Conservation (phyloP, 2,797 vertebrate species). For the Microchirus variegatus region DNA sequence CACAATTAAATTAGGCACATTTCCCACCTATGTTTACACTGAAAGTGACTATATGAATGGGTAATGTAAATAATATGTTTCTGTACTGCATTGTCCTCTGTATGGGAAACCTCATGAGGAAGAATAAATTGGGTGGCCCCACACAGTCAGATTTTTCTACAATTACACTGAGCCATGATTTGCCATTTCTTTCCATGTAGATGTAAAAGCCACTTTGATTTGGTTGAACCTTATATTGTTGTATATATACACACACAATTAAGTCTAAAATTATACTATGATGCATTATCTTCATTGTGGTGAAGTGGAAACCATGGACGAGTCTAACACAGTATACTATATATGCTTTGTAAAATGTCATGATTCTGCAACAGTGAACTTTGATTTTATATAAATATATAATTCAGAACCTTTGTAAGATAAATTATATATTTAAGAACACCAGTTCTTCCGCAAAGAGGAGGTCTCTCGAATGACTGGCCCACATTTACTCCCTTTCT, state of each 20-base stretch:
- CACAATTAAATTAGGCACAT: background rate
- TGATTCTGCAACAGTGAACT: too few relatives aligned
- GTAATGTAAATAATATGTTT: background rate
- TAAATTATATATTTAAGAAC: constrained; percentile 42
- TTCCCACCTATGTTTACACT: background rate
- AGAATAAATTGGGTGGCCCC: constrained; percentile 2
- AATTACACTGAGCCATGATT: too few relatives aligned
- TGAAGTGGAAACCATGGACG: constrained; percentile 16
- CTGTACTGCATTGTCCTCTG: constrained; percentile 15
- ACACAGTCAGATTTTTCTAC: constrained; percentile 14
- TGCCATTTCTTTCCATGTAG: constrained; percentile 11
- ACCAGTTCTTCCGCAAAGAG: constrained; percentile 47
- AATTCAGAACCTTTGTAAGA: constrained; percentile 19
- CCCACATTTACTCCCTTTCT: constrained; percentile 73
- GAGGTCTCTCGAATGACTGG: constrained; percentile 65
- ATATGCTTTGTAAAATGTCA: too few relatives aligned
- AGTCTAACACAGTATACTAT: background rate
- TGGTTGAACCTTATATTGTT: background rate
- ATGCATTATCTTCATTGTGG: constrained; percentile 15
- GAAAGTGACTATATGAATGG: constrained; percentile 1
- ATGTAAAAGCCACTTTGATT: constrained; percentile 3
- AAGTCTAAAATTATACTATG: constrained; percentile 17
- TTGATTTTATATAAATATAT: too few relatives aligned
- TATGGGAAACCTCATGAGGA: constrained; percentile 12
- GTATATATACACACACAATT: constrained; percentile 11